These are phyloP conservation scores for Gorsachius magnificus DNA, from an alignment of 2,797 vertebrate genomes.

Conservation along the genomic window DNA sequence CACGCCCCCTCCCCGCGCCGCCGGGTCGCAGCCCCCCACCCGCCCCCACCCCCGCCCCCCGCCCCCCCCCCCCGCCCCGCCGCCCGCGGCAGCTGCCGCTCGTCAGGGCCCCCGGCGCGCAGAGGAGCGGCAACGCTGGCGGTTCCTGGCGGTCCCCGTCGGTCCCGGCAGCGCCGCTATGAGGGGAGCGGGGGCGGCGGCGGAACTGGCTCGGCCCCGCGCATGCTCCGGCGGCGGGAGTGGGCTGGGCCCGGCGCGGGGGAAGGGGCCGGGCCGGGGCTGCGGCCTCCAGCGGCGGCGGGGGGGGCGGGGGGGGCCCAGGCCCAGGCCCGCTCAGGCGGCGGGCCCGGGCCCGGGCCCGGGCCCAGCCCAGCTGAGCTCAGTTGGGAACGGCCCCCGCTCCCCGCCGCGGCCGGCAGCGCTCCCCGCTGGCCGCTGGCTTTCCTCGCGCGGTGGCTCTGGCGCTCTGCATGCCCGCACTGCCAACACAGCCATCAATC, in stretches of 20 bases:
- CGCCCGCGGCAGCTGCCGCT: neutral
- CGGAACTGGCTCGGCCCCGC: neutral
- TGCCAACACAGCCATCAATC: no score
- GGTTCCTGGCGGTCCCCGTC: rapidly evolving
- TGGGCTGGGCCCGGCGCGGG: neutral
- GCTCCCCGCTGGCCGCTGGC: no score
- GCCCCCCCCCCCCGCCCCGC: neutral
- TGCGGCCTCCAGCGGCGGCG: no score
- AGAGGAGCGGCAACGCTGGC: rapidly evolving
- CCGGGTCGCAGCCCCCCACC: neutral
- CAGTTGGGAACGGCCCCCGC: rapidly evolving
- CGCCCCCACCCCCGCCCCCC: neutral
- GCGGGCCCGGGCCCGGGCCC: no score
- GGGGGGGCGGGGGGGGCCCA: rapidly evolving
- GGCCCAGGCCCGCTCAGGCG: no score
- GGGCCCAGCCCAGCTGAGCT: no score
- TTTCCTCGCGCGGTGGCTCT: rapidly evolving
- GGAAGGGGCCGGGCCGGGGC: neutral
- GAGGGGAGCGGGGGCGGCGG: neutral
- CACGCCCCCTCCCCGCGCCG: neutral
- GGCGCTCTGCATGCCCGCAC: rapidly evolving
- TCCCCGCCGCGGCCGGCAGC: rapidly evolving
- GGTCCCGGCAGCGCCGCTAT: neutral
- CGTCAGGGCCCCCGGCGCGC: neutral
- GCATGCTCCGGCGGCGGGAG: neutral